Percentiles rank a stretch among this genome's conserved stretches.
phyloP scores from a whole-genome alignment of 2,797 vertebrate species.

The Harpagifer antarcticus region DNA sequence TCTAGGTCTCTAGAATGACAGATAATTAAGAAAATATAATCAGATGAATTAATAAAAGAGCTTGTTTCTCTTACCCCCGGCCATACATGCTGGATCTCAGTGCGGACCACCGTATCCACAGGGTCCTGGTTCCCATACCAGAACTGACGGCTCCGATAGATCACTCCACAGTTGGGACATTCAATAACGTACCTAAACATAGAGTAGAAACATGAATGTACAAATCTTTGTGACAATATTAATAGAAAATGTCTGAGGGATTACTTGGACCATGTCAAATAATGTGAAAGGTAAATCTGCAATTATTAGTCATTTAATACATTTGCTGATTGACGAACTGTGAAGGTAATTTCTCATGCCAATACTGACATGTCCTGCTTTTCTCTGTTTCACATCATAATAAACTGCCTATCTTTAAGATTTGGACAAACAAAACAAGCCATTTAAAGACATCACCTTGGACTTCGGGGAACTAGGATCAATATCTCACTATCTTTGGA shows the following conservation, averaged over 20 bases:
- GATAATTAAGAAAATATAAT: not conserved
- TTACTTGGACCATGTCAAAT: constrained; percentile 1
- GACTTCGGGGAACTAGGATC: no score
- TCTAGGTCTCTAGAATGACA: not conserved
- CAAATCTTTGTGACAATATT: not conserved
- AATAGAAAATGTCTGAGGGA: not conserved
- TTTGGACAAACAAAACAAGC: no score
- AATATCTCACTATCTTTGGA: no score
- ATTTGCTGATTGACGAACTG: no score
- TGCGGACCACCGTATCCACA: constrained; percentile 97
- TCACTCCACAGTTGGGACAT: constrained; percentile 87
- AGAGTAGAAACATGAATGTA: not conserved
- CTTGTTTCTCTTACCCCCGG: constrained; percentile 89
- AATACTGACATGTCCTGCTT: no score
- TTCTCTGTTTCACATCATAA: no score
- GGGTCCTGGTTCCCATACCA: constrained; percentile 88
- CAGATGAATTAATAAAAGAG: constrained; percentile 29
- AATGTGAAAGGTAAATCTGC: not conserved
- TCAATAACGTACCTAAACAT: constrained; percentile 80
- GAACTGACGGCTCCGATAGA: constrained; percentile 82
- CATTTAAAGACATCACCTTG: no score
- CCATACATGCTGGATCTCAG: constrained; percentile 99
- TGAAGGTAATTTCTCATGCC: no score
- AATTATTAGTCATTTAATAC: no score
- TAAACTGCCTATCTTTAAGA: no score